Conservation (phyloP, 2,797 vertebrate species). For the Adrianichthys oophorus region DNA sequence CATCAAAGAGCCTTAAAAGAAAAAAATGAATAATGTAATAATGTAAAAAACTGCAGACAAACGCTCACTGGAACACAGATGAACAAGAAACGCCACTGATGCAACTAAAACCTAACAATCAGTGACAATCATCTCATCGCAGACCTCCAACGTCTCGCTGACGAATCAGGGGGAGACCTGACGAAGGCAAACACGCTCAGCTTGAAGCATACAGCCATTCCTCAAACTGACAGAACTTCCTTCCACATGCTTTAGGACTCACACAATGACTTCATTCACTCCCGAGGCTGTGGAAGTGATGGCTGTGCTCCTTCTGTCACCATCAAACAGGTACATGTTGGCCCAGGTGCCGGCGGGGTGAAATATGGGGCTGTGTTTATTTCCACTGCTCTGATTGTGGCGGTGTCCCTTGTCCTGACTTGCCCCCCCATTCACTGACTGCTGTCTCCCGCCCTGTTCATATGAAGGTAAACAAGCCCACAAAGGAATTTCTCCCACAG, state of each 20-base stretch:
- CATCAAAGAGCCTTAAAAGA: no score
- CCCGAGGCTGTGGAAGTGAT: constrained; percentile 49
- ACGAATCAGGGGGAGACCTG: not conserved
- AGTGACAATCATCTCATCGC: not conserved
- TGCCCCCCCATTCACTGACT: constrained; percentile 55
- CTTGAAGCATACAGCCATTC: constrained; percentile 29
- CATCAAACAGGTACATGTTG: constrained; percentile 62
- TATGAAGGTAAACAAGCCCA: constrained; percentile 42
- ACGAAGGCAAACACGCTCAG: constrained; percentile 21
- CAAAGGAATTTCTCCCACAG: constrained; percentile 29
- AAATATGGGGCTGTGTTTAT: constrained; percentile 50
- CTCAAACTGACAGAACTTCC: constrained; percentile 48
- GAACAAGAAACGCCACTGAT: no score
- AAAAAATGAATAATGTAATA: no score
- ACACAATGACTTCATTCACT: constrained; percentile 61
- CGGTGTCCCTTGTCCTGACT: constrained; percentile 62
- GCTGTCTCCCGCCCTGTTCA: constrained; percentile 27
- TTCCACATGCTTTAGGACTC: constrained; percentile 22
- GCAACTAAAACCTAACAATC: not conserved
- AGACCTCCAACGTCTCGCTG: not conserved
- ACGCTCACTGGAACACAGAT: no score
- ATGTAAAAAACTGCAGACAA: no score
- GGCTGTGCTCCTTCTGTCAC: constrained; percentile 42
- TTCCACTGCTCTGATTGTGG: constrained; percentile 57
- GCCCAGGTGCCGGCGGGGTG: constrained; percentile 61